Base-by-base conservation (phyloP, 1,140 invertebrate genomes). In the Megathymus violae region DNA sequence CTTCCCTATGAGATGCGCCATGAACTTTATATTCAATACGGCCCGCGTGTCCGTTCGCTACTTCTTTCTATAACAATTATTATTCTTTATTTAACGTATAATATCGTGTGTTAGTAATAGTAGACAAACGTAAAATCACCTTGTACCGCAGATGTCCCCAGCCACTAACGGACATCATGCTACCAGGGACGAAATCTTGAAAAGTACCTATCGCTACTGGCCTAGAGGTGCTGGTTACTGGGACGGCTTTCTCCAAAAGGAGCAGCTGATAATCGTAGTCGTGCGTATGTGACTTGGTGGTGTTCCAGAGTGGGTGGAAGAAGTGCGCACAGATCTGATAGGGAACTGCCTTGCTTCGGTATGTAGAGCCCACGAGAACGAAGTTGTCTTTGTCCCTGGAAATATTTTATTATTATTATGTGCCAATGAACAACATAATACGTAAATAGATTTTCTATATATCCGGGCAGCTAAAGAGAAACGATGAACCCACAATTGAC, bases 231-330 rank as follows among this genome's bases (percentile, higher is more conserved):
- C 59, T 4, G 0, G 78, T 78, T 0, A 87, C 67, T 0, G 85
- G 84, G 0, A 89, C 64, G 0, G 85, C 67, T 4, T 4, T 69
- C 52, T 88, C 83, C 61, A 89, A 52, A 7, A 88, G 60, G 5
- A 88, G 16, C 1, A 89, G 71, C 67, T 89, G 87, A 61, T 81
- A 89, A 25, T 89, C 87, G 19, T 41, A 89, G 67, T 89, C 87
- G 14, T 88, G 80, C 9, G 48, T 59, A 34, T 83, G 80, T 0
- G 41, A 43, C 0, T 71, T 74, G 0, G 66, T 65, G 3, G 16
- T 52, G 27, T 74, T 74, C 82, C 82, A 86, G 0, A 71, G 15
- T 0, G 86, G 86, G 14, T 87, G 86, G 11, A 73, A 64, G 70
- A 85, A 87, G 44, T 87, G 86, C 0, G 81, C 76, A 44, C 86